phyloP scores from a whole-genome alignment of 2,888 invertebrate species.

The Sclerodermus sp. region DNA sequence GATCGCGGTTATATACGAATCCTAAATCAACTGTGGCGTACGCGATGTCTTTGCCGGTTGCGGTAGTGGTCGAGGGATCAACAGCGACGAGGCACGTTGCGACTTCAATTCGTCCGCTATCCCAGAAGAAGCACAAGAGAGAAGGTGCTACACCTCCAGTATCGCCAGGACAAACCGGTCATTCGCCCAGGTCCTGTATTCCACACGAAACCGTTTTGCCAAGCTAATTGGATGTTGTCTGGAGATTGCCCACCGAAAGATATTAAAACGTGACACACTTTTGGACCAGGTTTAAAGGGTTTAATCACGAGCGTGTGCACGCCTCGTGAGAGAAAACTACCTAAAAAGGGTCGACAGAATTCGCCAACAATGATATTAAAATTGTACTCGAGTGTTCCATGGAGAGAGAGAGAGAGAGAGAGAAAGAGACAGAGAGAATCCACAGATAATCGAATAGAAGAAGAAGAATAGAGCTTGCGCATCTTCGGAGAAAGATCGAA shows the following conservation, averaged over 20 bases:
- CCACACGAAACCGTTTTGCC: slow-evolving; percentile 7
- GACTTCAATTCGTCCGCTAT: slow-evolving; percentile 17
- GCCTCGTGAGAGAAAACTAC: too few species aligned
- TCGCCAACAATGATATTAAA: too few species aligned
- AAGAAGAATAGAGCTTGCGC: too few species aligned
- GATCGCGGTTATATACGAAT: slow-evolving; percentile 52
- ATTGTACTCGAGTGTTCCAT: too few species aligned
- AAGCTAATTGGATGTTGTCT: slow-evolving; percentile 15
- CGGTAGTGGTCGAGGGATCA: slow-evolving; percentile 12
- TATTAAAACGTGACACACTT: slow-evolving; percentile 8
- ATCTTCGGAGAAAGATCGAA: too few species aligned
- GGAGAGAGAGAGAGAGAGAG: too few species aligned
- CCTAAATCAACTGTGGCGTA: slow-evolving; percentile 48
- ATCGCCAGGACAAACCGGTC: background rate
- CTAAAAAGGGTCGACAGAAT: too few species aligned
- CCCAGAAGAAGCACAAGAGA: too few species aligned
- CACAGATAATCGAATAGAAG: too few species aligned
- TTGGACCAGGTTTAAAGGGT: background rate
- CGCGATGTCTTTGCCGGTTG: slow-evolving; percentile 35
- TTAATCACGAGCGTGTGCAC: too few species aligned
- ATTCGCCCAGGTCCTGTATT: background rate
- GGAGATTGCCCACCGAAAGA: slow-evolving; percentile 1
- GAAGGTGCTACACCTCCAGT: too few species aligned
- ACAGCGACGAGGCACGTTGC: slow-evolving; percentile 15
- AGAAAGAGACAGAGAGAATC: too few species aligned